Percentiles rank a stretch among this genome's conserved stretches.
Evolutionary conservation across 1,140 invertebrate species (phyloP).

Genomic region (Prorops nasuta): DNA sequence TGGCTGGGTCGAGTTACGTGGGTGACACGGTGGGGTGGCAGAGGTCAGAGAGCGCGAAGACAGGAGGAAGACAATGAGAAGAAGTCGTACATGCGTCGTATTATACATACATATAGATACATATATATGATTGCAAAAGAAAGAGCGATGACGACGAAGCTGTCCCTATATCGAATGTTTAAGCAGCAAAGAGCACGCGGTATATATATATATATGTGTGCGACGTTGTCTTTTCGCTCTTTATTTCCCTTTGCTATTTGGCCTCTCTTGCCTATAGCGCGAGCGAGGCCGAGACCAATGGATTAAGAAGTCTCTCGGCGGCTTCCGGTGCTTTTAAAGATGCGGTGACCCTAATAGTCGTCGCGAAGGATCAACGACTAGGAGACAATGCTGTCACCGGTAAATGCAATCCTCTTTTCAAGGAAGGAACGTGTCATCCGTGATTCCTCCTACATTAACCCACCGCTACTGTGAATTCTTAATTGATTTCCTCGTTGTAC

Average conservation of each 20-base stretch:
- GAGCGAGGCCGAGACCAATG: conserved; percentile 12
- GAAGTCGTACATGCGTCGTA: neutral
- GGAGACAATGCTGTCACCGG: conserved; percentile 15
- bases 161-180: neutral
- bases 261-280: too few relatives aligned
- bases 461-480: too few relatives aligned
- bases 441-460: neutral
- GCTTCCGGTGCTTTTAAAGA: conserved; percentile 35
- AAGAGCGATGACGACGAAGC: neutral
- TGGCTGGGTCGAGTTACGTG: too few relatives aligned
- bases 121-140: neutral
- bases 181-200: too few relatives aligned
- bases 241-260: neutral
- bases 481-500: too few relatives aligned
- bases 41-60: too few relatives aligned
- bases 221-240: neutral
- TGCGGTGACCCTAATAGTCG: conserved; percentile 33
- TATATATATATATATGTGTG: too few relatives aligned
- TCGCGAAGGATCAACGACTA: conserved; percentile 1
- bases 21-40: too few relatives aligned
- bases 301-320: conserved; percentile 14
- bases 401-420: conserved; percentile 7
- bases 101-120: too few relatives aligned
- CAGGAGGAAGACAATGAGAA: neutral
- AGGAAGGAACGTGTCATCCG: conserved; percentile 17